Evolutionary conservation across 2,888 invertebrate genomes (phyloP).

Genomic region (Oligia latruncula): DNA sequence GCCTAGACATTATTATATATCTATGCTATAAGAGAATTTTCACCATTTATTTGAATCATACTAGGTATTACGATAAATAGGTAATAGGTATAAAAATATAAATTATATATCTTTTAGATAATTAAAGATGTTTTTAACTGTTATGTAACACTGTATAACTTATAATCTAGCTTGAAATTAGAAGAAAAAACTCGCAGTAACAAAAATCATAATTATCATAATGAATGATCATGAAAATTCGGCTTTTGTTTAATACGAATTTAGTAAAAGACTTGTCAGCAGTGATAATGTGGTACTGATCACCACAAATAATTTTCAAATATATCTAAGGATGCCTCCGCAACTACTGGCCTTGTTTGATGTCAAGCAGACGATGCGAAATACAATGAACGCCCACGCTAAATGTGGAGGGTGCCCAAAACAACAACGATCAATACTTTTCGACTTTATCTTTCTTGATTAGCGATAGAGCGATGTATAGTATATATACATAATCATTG

Average conservation of each 20-base stretch:
- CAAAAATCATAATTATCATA: background rate
- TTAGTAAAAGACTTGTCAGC: background rate
- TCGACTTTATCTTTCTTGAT: conserved; percentile 40
- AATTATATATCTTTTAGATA: background rate
- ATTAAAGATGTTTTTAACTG: background rate
- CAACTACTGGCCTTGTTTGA: background rate
- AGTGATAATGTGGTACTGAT: background rate
- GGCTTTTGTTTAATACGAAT: background rate
- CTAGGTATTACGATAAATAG: background rate
- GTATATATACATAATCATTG: conserved; percentile 21
- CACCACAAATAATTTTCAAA: background rate
- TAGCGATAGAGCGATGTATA: conserved; percentile 18
- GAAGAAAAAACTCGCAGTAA: background rate
- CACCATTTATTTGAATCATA: background rate
- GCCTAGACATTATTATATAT: background rate
- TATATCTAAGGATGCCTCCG: background rate
- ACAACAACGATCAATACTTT: conserved; percentile 26
- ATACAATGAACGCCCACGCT: background rate
- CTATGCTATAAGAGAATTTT: background rate
- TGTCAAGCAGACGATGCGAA: background rate
- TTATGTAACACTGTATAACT: background rate
- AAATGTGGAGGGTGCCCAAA: background rate
- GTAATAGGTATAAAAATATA: background rate
- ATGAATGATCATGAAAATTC: background rate
- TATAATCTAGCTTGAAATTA: background rate